Evolutionary conservation across 2,113 vertebrate genomes (phyloP), one percentile per base, ranked within the genome.

Genomic region (Orthochromis indermauri): DNA sequence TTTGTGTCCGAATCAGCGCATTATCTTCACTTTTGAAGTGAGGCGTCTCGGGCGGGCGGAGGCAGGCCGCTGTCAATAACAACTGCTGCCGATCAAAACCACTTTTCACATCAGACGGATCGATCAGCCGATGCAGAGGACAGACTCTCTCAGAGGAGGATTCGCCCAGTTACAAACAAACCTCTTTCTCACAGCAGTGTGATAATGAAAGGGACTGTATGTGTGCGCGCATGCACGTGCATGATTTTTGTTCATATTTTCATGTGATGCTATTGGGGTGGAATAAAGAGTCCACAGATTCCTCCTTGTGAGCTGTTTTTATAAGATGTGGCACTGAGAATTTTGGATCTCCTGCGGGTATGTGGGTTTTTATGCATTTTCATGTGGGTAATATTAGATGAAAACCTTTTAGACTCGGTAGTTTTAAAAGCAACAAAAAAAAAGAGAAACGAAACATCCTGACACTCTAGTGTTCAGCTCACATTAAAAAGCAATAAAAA

Each of bases 51-150:
- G 54, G 90, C 13, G 42, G 85, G 61, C 49, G 2, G 85, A 87
- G 86, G 76, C 63, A 2, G 84, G 63, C 84, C 1, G 85, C 86
- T 86, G 89, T 95, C 94, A 61, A 95, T 94, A 95, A 31, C 40
- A 61, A 81, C 57, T 24, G 17, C 82, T 3, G 37, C 79, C 59
- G 81, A 94, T 96, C 91, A 94, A 93, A 94, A 92, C 82, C 86
- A 86, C 86, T 94, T 93, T 93, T 89, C 90, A 90, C 93, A 90
- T 92, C 86, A 93, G 91, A 92, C 61, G 37, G 81, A 92, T 93
- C 88, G 81, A 95, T 92, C 3, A 6, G 68, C 31, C 3, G 14
- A 82, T 19, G 79, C 63, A 45, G 84, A 92, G 84, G 85, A 90
- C 76, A 83, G 85, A 57, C 51, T 2, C 26, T 82, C 87, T 82